phyloP scores from a whole-genome alignment of 2,797 vertebrate genomes.

The Oreortyx pictus region DNA sequence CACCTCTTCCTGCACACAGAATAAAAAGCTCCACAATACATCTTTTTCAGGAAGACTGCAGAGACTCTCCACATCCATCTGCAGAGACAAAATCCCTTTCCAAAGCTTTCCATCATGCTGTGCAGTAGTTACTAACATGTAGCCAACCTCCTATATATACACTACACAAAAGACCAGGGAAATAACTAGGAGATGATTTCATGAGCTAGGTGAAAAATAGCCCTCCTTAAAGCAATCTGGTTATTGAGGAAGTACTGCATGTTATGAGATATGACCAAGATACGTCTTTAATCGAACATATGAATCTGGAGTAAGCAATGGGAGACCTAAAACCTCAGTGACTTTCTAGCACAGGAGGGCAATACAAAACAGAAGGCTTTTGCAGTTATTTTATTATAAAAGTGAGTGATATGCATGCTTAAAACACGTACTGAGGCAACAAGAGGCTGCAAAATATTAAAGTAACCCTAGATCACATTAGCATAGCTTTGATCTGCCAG shows the following conservation, averaged over 20 bases:
- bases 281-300: constrained; percentile 17
- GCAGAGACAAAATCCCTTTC: neutral
- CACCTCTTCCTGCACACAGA: neutral
- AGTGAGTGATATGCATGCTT: constrained; percentile 11
- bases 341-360: constrained; percentile 37
- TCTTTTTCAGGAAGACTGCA: neutral
- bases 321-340: neutral
- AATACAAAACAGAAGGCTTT: constrained; percentile 21
- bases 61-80: neutral
- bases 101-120: constrained; percentile 13
- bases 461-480: constrained; percentile 40
- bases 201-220: neutral
- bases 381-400: constrained; percentile 14
- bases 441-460: constrained; percentile 49
- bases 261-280: neutral
- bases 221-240: neutral
- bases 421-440: neutral
- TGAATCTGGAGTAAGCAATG: constrained; percentile 16
- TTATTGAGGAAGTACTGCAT: neutral
- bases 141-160: neutral
- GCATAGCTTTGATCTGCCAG: constrained; percentile 59
- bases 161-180: neutral
- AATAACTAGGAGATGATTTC: constrained; percentile 6
- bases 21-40: neutral
- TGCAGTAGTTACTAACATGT: neutral